These are phyloP conservation scores for Himalopsyche phryganea DNA, from an alignment of 1,140 invertebrate genomes.

Conservation along the genomic window DNA sequence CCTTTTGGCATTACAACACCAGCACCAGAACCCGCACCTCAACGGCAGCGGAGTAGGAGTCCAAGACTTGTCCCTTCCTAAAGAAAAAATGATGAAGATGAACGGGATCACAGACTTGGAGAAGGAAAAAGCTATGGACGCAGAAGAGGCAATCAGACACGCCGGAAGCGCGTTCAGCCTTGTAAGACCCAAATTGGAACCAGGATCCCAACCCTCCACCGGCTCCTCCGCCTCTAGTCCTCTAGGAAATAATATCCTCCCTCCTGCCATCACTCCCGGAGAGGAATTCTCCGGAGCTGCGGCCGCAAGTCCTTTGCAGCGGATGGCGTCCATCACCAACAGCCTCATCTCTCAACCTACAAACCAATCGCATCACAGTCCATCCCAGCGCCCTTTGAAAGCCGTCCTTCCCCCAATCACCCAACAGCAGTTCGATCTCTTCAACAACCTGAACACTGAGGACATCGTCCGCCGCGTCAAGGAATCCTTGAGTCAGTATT, in stretches of 20 bases:
- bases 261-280: slow-evolving; percentile 70
- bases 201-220: slow-evolving; percentile 62
- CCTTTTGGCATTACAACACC: slow-evolving; percentile 54
- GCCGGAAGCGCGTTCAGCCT: slow-evolving; percentile 81
- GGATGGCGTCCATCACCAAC: slow-evolving; percentile 98
- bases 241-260: slow-evolving; percentile 75
- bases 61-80: slow-evolving; percentile 83
- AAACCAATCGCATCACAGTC: slow-evolving; percentile 73
- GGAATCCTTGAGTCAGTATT: slow-evolving; percentile 96
- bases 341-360: slow-evolving; percentile 90
- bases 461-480: slow-evolving; percentile 97
- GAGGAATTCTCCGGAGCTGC: slow-evolving; percentile 75
- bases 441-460: slow-evolving; percentile 97
- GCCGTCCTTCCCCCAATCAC: slow-evolving; percentile 96
- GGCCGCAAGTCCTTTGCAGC: slow-evolving; percentile 86
- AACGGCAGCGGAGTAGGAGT: slow-evolving; percentile 64
- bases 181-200: slow-evolving; percentile 76
- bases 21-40: slow-evolving; percentile 52
- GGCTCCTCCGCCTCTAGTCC: slow-evolving; percentile 70
- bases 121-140: slow-evolving; percentile 58
- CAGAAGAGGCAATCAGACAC: slow-evolving; percentile 70
- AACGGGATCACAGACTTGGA: slow-evolving; percentile 66
- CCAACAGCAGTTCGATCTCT: slow-evolving; percentile 98
- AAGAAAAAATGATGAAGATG: slow-evolving; percentile 67
- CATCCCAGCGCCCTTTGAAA: slow-evolving; percentile 83